These are phyloP conservation scores for Ptilonorhynchus violaceus DNA, from an alignment of 2,113 vertebrate genomes.

Conservation along the genomic window DNA sequence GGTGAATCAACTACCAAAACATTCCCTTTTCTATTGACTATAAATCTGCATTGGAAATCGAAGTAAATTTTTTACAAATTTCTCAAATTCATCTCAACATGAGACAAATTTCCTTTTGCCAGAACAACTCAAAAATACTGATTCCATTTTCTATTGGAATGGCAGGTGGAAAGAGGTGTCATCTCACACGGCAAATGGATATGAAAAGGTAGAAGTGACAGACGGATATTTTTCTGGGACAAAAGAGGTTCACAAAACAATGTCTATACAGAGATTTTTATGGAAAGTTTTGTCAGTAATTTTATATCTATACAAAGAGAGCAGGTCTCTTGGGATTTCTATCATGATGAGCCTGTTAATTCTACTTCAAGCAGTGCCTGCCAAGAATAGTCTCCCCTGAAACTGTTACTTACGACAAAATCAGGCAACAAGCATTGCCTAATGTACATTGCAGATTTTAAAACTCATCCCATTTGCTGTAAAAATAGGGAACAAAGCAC, in stretches of 20 bases:
- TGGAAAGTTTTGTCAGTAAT: neutral
- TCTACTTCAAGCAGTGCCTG: neutral
- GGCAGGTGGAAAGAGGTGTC: neutral
- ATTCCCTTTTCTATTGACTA: neutral
- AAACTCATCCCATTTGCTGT: neutral
- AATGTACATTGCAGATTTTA: neutral
- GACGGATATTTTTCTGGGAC: neutral
- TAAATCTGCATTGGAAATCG: neutral
- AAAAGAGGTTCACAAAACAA: neutral
- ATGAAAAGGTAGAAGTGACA: neutral
- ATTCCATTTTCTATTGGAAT: neutral
- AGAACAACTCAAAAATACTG: neutral
- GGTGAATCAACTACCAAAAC: neutral
- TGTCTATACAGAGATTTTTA: neutral
- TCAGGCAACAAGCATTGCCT: neutral
- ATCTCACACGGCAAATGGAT: neutral
- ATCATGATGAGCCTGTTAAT: neutral
- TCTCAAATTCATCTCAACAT: neutral
- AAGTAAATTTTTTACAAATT: neutral
- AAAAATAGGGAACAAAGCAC: neutral
- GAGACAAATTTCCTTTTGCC: neutral
- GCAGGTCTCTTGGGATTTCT: neutral
- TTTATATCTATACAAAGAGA: neutral
- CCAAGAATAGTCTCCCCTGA: neutral
- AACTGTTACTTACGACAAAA: constrained; percentile 22